Conservation (phyloP, 1,140 invertebrate species). For the Lysiphlebus fabarum region DNA sequence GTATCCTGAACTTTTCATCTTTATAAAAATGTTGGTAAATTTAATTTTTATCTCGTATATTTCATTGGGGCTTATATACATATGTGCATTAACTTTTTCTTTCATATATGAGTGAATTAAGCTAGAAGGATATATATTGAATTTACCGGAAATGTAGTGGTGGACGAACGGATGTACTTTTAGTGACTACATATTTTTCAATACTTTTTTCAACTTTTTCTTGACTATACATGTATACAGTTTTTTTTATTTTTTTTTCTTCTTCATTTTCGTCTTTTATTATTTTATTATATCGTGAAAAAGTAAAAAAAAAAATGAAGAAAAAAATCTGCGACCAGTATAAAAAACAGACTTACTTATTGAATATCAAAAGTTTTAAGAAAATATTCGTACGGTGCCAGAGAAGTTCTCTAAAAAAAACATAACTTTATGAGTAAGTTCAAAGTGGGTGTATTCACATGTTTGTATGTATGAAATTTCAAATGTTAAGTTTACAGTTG, state of each 20-base stretch:
- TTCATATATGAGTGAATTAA: not conserved
- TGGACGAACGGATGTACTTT: not conserved
- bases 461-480: slow-evolving; percentile 4
- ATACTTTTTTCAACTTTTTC: slow-evolving; percentile 1
- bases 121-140: not conserved
- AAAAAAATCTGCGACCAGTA: slow-evolving; percentile 9
- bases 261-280: slow-evolving; percentile 14
- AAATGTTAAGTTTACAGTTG: not conserved
- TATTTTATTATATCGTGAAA: not conserved
- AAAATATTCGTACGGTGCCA: slow-evolving; percentile 25
- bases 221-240: slow-evolving; percentile 1
- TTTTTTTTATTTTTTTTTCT: not conserved
- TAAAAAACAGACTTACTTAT: slow-evolving; percentile 17
- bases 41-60: too few species aligned
- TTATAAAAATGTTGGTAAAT: too few species aligned
- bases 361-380: slow-evolving; percentile 26
- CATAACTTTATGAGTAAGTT: slow-evolving; percentile 29
- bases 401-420: slow-evolving; percentile 28
- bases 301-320: slow-evolving; percentile 6
- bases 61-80: not conserved
- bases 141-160: slow-evolving; percentile 2
- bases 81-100: not conserved
- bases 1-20: too few species aligned
- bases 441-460: slow-evolving; percentile 19
- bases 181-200: not conserved